A percentile compares a stretch with the other conserved stretches of the same genome.
Evolutionary conservation across 2,888 invertebrate species (phyloP).

Genomic region (Neuroscelio doddi): DNA sequence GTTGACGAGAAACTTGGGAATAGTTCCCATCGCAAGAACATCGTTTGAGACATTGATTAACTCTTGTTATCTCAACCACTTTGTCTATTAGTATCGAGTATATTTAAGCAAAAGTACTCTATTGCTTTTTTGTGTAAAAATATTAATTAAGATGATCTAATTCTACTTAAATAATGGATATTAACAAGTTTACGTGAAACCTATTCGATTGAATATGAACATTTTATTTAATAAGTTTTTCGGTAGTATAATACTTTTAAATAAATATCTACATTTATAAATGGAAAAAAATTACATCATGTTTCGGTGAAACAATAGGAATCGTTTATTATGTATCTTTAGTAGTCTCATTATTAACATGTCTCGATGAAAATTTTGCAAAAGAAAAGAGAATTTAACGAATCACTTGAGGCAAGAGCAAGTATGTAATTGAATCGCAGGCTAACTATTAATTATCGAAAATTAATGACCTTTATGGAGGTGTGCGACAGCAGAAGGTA

Average conservation of each 20-base stretch:
- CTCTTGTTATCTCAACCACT: conserved; percentile 19
- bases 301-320: too few relatives aligned
- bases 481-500: conserved; percentile 15
- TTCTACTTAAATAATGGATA: too few relatives aligned
- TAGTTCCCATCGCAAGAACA: conserved; percentile 33
- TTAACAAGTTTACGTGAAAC: too few relatives aligned
- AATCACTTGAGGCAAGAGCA: conserved; percentile 25
- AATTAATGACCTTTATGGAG: conserved; percentile 35
- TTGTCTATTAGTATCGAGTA: conserved; percentile 14
- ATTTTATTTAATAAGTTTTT: too few relatives aligned
- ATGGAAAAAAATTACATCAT: too few relatives aligned
- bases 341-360: too few relatives aligned
- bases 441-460: conserved; percentile 45
- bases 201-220: too few relatives aligned
- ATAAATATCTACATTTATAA: too few relatives aligned
- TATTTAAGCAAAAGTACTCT: conserved; percentile 1
- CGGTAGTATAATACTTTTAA: too few relatives aligned
- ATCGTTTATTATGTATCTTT: too few relatives aligned
- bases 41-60: conserved; percentile 35
- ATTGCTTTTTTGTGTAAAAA: too few relatives aligned
- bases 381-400: conserved; percentile 20
- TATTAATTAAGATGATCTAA: too few relatives aligned
- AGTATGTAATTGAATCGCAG: conserved; percentile 40
- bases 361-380: conserved; percentile 11
- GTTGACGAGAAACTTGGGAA: conserved; percentile 36